phyloP scores from a whole-genome alignment of 1,140 invertebrate species.

The Calycopis cecrops region DNA sequence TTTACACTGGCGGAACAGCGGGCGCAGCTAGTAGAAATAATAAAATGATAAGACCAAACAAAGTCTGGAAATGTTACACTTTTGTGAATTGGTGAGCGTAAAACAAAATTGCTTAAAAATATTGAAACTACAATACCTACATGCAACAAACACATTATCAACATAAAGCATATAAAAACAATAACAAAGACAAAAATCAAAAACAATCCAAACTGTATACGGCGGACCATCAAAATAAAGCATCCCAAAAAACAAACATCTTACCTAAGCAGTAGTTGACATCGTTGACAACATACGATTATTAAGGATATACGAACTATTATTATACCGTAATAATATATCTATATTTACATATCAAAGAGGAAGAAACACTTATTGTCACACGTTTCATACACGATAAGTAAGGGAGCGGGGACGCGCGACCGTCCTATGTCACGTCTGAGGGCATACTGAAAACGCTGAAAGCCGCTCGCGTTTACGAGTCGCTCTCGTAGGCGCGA shows the following conservation, averaged over 20 bases:
- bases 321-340: constrained; percentile 9
- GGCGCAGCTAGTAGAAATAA: too few relatives aligned
- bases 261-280: constrained; percentile 11
- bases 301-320: background rate
- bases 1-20: too few relatives aligned
- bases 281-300: background rate
- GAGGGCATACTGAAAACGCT: constrained; percentile 44
- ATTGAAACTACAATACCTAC: too few relatives aligned
- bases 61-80: too few relatives aligned
- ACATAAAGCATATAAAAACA: too few relatives aligned
- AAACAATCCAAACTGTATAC: too few relatives aligned
- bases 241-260: constrained; percentile 1
- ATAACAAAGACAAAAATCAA: too few relatives aligned
- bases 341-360: constrained; percentile 41
- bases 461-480: constrained; percentile 10
- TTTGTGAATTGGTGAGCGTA: too few relatives aligned
- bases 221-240: constrained; percentile 5
- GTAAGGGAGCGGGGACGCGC: constrained; percentile 34
- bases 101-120: too few relatives aligned
- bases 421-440: constrained; percentile 39
- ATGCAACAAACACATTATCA: too few relatives aligned
- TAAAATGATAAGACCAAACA: too few relatives aligned
- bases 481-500: constrained; percentile 22
- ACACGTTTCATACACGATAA: constrained; percentile 63
- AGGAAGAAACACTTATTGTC: constrained; percentile 73